These are phyloP conservation scores for Alexandromys fortis DNA, from an alignment of 2,113 vertebrate genomes.

Conservation along the genomic window DNA sequence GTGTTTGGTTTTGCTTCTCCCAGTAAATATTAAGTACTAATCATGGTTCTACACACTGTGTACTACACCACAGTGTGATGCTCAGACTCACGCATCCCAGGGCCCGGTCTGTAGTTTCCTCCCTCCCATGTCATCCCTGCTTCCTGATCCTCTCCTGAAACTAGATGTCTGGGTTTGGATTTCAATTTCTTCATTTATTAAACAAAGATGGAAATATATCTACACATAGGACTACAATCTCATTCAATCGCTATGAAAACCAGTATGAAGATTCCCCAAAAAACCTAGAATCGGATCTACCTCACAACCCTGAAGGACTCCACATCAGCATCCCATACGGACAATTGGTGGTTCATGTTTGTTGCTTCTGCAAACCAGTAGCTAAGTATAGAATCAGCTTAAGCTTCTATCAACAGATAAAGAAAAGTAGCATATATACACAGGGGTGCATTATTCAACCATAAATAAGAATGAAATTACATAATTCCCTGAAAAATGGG, in stretches of 20 bases:
- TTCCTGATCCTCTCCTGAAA: not conserved
- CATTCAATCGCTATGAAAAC: not conserved
- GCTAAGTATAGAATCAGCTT: not conserved
- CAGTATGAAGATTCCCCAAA: not conserved
- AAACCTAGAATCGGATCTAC: too few relatives aligned
- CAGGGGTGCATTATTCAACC: not conserved
- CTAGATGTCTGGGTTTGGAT: not conserved
- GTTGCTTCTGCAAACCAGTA: not conserved
- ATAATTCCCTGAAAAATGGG: not conserved
- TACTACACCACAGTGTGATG: not conserved
- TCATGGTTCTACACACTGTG: not conserved
- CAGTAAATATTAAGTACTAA: not conserved
- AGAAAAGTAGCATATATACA: not conserved
- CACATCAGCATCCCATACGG: not conserved
- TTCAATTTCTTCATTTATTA: not conserved
- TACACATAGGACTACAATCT: not conserved
- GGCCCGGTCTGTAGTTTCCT: not conserved
- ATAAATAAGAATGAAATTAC: not conserved
- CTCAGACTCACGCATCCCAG: not conserved
- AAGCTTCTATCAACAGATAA: not conserved
- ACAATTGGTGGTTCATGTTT: not conserved
- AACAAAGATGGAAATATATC: not conserved
- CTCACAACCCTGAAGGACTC: not conserved
- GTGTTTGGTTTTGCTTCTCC: not conserved
- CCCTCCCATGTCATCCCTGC: not conserved